Percentiles rank a stretch among this genome's conserved stretches.
Conservation (phyloP, 2,888 invertebrate genomes). For the Acleris emargana region DNA sequence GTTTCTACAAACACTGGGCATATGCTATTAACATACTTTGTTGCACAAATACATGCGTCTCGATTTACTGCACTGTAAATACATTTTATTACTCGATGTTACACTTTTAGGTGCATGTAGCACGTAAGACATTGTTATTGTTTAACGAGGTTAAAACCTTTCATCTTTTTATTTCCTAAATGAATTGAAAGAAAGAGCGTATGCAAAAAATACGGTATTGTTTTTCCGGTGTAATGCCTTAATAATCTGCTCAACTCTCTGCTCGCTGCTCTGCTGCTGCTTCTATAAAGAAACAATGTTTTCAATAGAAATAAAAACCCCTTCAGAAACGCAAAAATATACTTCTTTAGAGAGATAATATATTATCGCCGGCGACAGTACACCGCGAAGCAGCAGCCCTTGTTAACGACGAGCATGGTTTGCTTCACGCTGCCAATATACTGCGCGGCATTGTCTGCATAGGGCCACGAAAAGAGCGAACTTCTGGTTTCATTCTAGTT, state of each 20-base stretch:
- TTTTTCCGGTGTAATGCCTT: too few relatives aligned
- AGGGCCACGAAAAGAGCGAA: constrained; percentile 44
- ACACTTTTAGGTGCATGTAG: not conserved
- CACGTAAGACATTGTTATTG: not conserved
- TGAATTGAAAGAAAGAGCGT: not conserved
- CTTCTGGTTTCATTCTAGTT: too few relatives aligned
- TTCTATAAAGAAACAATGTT: too few relatives aligned
- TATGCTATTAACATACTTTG: constrained; percentile 11
- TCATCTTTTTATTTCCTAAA: too few relatives aligned
- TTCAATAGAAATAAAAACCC: too few relatives aligned
- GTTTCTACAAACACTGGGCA: not conserved
- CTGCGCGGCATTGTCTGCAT: constrained; percentile 46
- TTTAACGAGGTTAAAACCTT: too few relatives aligned
- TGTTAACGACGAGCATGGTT: constrained; percentile 53
- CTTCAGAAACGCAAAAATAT: too few relatives aligned
- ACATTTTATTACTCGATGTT: constrained; percentile 3
- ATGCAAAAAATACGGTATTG: too few relatives aligned
- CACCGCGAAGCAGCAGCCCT: not conserved
- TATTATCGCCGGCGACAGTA: not conserved
- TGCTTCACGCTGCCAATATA: constrained; percentile 54
- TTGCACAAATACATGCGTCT: not conserved
- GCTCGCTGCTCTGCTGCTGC: too few relatives aligned
- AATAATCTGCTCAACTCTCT: too few relatives aligned
- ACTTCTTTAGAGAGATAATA: too few relatives aligned
- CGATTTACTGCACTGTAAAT: constrained; percentile 13